phyloP scores from a whole-genome alignment of 2,888 invertebrate genomes.

The Saturnia pavonia region DNA sequence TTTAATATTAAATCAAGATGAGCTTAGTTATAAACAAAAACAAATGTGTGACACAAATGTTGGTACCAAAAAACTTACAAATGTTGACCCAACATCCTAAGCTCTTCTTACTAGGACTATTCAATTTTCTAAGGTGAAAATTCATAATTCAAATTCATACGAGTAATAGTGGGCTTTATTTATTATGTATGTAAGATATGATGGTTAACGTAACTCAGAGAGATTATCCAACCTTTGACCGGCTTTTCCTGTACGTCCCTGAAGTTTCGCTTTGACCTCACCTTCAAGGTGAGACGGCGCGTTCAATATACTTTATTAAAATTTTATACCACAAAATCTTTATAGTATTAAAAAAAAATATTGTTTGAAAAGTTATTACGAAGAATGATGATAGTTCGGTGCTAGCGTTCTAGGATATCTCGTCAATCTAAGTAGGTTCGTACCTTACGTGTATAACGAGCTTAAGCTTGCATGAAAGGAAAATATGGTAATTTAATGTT shows the following conservation, averaged over 20 bases:
- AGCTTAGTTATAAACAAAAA: not conserved
- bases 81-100: not conserved
- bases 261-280: not conserved
- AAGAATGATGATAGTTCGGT: not conserved
- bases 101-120: not conserved
- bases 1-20: not conserved
- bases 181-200: not conserved
- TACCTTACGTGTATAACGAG: not conserved
- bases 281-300: not conserved
- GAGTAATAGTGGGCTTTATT: not conserved
- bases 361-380: not conserved
- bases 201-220: not conserved
- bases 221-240: not conserved
- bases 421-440: not conserved
- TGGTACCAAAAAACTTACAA: not conserved
- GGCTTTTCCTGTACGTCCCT: not conserved
- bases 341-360: not conserved
- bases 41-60: not conserved
- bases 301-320: conserved; percentile 1
- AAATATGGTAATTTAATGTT: not conserved
- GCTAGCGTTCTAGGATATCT: not conserved
- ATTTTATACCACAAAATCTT: not conserved
- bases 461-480: not conserved
- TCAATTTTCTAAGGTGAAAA: not conserved
- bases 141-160: no score